Evolutionary conservation across 2,888 invertebrate species (phyloP).

Genomic region (Macrophya alboannulata): DNA sequence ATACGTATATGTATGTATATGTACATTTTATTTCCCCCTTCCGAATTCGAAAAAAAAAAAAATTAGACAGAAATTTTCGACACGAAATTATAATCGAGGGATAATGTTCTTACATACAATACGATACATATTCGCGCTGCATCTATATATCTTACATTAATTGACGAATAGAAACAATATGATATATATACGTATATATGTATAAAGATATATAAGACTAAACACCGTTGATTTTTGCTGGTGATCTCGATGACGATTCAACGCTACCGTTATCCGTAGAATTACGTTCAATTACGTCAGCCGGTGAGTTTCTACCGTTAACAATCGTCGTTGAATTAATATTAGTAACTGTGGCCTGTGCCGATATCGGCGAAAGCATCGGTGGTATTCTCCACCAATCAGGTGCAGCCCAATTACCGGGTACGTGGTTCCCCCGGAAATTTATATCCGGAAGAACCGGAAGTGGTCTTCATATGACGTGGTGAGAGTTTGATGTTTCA

Average conservation of each 20-base stretch:
- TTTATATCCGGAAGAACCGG: conserved; percentile 88
- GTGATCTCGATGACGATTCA: conserved; percentile 24
- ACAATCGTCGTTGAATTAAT: conserved; percentile 67
- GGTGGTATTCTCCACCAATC: conserved; percentile 80
- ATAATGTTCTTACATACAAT: background rate
- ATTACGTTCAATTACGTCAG: conserved; percentile 54
- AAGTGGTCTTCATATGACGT: conserved; percentile 93
- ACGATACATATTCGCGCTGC: background rate
- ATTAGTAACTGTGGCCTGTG: conserved; percentile 71
- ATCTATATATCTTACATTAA: background rate
- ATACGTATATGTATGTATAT: no score
- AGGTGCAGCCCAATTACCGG: conserved; percentile 78
- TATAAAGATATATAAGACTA: background rate
- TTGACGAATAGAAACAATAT: background rate
- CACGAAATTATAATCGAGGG: background rate
- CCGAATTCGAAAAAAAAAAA: no score
- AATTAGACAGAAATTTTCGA: background rate
- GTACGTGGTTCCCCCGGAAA: conserved; percentile 82
- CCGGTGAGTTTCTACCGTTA: conserved; percentile 70
- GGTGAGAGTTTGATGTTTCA: conserved; percentile 71
- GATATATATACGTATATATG: no score
- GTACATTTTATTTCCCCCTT: no score
- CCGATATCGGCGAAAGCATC: conserved; percentile 73
- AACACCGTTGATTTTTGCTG: conserved; percentile 36
- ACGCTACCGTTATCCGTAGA: background rate